phyloP scores from a whole-genome alignment of 2,797 vertebrate genomes.

The Anas flavirostris region DNA sequence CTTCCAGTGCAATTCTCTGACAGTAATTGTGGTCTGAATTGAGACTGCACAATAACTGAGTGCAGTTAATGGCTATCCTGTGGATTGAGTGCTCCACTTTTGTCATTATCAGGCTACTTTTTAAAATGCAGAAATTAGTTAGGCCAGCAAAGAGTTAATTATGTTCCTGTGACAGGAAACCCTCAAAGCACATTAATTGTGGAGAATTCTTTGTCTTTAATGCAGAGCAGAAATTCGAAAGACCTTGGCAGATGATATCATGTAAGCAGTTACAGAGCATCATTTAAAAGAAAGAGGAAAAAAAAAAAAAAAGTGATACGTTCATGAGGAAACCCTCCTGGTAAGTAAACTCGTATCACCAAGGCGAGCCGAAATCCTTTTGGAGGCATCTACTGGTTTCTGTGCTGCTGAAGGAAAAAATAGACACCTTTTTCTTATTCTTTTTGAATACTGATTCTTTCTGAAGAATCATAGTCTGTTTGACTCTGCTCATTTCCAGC shows the following conservation, averaged over 20 bases:
- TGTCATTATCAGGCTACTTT: constrained; percentile 77
- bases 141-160: constrained; percentile 83
- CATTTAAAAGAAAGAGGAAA: not conserved
- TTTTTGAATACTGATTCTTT: not conserved
- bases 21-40: constrained; percentile 86
- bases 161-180: constrained; percentile 72
- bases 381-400: not conserved
- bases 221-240: constrained; percentile 67
- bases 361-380: not conserved
- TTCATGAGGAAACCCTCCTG: constrained; percentile 20
- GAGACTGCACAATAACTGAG: constrained; percentile 78
- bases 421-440: not conserved
- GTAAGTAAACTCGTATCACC: not conserved
- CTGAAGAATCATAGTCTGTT: not conserved
- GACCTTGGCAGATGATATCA: constrained; percentile 67
- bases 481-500: not conserved
- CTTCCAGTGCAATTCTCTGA: constrained; percentile 78
- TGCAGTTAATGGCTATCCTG: constrained; percentile 83
- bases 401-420: not conserved
- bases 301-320: not conserved
- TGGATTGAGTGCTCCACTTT: constrained; percentile 76
- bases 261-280: constrained; percentile 54
- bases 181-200: constrained; percentile 76
- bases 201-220: constrained; percentile 78
- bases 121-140: constrained; percentile 79